Evolutionary conservation across 2,888 invertebrate species (phyloP).

Genomic region (Prenolepis imparis): DNA sequence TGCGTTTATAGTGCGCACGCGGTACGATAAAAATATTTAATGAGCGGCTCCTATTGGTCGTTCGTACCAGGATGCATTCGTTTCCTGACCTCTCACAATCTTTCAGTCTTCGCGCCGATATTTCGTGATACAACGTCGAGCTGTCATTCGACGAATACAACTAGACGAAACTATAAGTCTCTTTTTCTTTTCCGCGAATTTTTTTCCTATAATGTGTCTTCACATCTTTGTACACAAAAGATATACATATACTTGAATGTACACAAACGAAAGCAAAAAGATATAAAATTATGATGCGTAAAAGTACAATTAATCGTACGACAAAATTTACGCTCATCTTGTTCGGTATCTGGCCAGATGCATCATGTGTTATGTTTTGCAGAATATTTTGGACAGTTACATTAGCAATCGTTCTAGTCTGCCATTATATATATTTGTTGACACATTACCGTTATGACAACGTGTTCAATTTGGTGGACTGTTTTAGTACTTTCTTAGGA

Average conservation of each 20-base stretch:
- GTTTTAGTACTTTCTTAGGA: conserved; percentile 24
- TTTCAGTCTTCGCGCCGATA: neutral
- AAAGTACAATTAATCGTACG: conserved; percentile 19
- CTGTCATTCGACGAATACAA: neutral
- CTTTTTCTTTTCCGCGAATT: too few species aligned
- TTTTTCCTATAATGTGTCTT: neutral
- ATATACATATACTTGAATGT: neutral
- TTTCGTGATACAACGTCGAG: conserved; percentile 2
- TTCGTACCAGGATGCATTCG: neutral
- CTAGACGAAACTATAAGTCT: neutral
- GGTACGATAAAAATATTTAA: conserved; percentile 34
- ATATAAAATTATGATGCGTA: neutral
- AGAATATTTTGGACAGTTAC: conserved; percentile 26
- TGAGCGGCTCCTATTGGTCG: conserved; percentile 21
- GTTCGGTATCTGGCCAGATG: conserved; percentile 31
- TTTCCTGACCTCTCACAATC: conserved; percentile 14
- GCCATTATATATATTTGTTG: conserved; percentile 30
- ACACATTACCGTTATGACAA: neutral
- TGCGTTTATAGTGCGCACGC: neutral
- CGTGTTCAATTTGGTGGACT: conserved; percentile 30
- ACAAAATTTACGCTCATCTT: conserved; percentile 36
- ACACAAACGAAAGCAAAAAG: neutral
- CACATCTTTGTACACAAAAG: neutral
- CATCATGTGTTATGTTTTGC: neutral
- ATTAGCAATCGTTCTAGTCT: neutral